These are phyloP conservation scores for Gallinago undulata DNA, from an alignment of 2,113 vertebrate genomes.

Conservation along the genomic window DNA sequence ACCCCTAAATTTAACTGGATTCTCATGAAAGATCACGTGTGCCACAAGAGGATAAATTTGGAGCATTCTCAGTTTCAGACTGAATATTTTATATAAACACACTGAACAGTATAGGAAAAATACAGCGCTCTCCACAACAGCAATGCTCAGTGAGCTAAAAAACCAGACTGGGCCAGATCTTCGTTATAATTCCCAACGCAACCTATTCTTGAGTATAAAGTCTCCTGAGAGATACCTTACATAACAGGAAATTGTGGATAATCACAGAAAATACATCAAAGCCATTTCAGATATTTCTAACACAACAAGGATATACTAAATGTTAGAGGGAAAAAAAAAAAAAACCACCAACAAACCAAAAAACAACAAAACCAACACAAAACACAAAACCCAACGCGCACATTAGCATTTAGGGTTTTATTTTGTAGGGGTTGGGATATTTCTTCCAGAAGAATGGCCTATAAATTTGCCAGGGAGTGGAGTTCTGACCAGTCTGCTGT, in stretches of 20 bases:
- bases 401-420: not conserved
- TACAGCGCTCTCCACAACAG: constrained; percentile 48
- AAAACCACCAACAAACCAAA: no score
- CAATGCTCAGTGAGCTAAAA: constrained; percentile 48
- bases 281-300: constrained; percentile 46
- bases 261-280: constrained; percentile 51
- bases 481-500: not conserved
- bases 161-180: constrained; percentile 40
- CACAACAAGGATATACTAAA: not conserved
- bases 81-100: constrained; percentile 62
- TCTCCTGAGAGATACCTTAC: constrained; percentile 57
- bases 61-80: constrained; percentile 53
- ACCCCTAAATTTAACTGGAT: not conserved
- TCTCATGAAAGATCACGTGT: constrained; percentile 23
- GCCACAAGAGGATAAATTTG: constrained; percentile 47
- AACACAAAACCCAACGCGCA: not conserved
- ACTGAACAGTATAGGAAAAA: constrained; percentile 48
- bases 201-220: constrained; percentile 60
- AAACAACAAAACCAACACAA: no score
- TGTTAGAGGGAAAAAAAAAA: not conserved
- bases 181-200: constrained; percentile 53
- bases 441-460: not conserved
- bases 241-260: constrained; percentile 67
- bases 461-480: not conserved
- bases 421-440: not conserved